Base-by-base conservation (phyloP, 1,140 invertebrate species). In the Atopsyche davidsoni region DNA sequence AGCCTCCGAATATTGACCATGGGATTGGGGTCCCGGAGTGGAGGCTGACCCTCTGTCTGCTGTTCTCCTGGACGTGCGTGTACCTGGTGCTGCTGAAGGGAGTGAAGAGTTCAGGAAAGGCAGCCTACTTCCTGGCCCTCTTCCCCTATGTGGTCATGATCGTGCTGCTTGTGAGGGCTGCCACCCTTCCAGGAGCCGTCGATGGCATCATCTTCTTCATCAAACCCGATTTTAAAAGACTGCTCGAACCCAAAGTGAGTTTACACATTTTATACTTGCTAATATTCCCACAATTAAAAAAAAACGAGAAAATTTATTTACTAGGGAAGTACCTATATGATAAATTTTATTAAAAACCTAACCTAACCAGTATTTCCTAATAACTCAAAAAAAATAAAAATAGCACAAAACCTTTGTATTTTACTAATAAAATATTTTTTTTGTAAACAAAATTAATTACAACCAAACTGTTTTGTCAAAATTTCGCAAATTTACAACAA, bases 161-260 rank as follows among this genome's bases (percentile, higher is more conserved):
- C 2, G 78, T 79, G 9, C 59, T 89, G 7, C 63, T 89, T 11
- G 65, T 82, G 3, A 53, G 43, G 40, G 61, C 88, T 70, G 51
- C 83, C 72, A 89, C 87, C 1, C 66, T 93, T 38, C 78, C 84
- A 1, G 89, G 89, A 1, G 84, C 89, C 0, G 64, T 61, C 0
- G 71, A 83, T 25, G 90, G 90, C 6, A 88, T 93, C 23, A 59
- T 81, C 0, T 90, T 83, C 62, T 88, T 89, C 58, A 63, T 89
- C 14, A 80, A 73, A 16, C 86, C 86, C 0, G 65, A 84, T 38
- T 87, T 83, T 83, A 58, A 70, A 2, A 79, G 79, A 59, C 68
- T 89, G 1, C 66, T 84, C 11, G 75, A 83, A 65, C 73, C 83
- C 0, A 69, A 77, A 51, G 82, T 81, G 68, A 42, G 40, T 38